phyloP scores from a whole-genome alignment of 37 sponge, comb jelly and placozoan genomes.

The Spongilla lacustris region DNA sequence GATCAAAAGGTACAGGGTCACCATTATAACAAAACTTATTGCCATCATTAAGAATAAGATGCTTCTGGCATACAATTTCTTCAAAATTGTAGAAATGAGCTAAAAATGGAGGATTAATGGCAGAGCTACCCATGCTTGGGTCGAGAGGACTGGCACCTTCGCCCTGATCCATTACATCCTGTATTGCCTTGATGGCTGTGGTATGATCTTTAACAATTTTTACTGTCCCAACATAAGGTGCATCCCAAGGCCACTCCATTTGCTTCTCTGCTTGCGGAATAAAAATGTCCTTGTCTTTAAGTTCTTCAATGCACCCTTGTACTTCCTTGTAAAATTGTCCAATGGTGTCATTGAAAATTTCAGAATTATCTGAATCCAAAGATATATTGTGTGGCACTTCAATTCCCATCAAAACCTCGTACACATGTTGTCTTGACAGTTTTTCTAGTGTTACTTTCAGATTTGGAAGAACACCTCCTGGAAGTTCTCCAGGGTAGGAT shows the following conservation, averaged over 20 bases:
- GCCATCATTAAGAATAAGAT: background rate
- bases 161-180: slow-evolving; percentile 47
- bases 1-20: slow-evolving; percentile 41
- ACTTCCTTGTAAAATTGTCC: slow-evolving; percentile 53
- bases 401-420: slow-evolving; percentile 50
- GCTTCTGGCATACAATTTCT: slow-evolving; percentile 51
- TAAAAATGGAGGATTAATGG: background rate
- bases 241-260: slow-evolving; percentile 41
- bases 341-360: slow-evolving; percentile 18
- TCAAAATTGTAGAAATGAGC: slow-evolving; percentile 60
- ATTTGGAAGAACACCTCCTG: slow-evolving; percentile 50
- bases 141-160: slow-evolving; percentile 51
- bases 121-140: background rate
- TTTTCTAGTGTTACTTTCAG: slow-evolving; percentile 36
- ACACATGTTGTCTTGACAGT: slow-evolving; percentile 22
- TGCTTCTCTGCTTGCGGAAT: background rate
- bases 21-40: slow-evolving; percentile 36
- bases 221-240: background rate
- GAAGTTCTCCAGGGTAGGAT: slow-evolving; percentile 36
- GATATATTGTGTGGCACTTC: slow-evolving; percentile 18
- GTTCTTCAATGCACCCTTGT: slow-evolving; percentile 26
- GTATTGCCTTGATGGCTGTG: slow-evolving; percentile 34
- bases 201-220: slow-evolving; percentile 13
- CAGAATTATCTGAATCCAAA: background rate
- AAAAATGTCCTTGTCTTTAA: slow-evolving; percentile 19